Evolutionary conservation across 2,888 invertebrate species (phyloP), one percentile per base, ranked within the genome.

Genomic region (Melanophora roralis): DNA sequence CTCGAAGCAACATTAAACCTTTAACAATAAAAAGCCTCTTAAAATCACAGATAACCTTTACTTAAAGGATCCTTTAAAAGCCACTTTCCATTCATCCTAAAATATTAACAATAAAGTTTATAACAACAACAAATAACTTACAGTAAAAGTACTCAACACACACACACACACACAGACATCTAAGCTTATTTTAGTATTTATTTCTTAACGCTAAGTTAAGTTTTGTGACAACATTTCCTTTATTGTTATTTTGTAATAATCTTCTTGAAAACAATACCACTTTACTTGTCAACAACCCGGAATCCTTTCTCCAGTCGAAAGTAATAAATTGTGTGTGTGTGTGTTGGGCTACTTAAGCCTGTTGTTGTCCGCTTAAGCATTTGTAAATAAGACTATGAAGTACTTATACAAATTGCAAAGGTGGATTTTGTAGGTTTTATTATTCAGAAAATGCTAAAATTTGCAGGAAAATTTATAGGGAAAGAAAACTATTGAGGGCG

Each of bases 401-500:
- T 75, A 62, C 75, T 75, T 68, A 64, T 23, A 27, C 23, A 77
- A 77, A 71, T 71, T 71, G 77, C 59, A 27, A 51, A 77, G 77
- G 77, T 59, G 71, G 65, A 47, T 45, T 71, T 57, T 14, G 32
- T 11, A 60, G 23, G 51, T 53, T 27, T 51, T 43, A 43, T 53
- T 53, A 8, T 32, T 53, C 11, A 34, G 34, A 7, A 27, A 12
- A 7, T 7, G 23, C 27, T 49, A 23, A 23, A 7, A 38, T 21
- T 21, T n/a, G 12, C 27, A 27, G 27, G 27, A 7, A 34, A 73
- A 49, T 12, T 32, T 47, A 47, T 21, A 34, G 38, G 57, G 34
- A 14, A n/a, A 67, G n/a, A 21, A 65, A 74, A 51, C 32, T 32
- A 14, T 65, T 14, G 23, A 16, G 23, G n/a, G 43, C 64, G 19